A percentile compares a stretch with the other conserved stretches of the same genome.
phyloP scores from a whole-genome alignment of 1,140 invertebrate species.

The Diorhabda sublineata region DNA sequence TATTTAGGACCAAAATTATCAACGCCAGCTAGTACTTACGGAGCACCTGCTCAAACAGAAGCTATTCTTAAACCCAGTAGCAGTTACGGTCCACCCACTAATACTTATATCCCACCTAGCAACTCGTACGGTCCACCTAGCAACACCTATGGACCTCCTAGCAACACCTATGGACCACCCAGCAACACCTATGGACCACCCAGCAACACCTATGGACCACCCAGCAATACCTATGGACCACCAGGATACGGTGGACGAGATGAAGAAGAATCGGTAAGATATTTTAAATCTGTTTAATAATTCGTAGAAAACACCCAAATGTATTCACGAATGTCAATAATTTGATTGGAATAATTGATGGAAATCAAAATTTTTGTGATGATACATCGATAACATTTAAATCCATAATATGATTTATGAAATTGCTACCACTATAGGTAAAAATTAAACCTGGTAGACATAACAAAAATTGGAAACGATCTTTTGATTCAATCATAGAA shows the following conservation, averaged over 20 bases:
- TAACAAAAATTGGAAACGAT: too few relatives aligned
- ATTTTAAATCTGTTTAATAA: too few relatives aligned
- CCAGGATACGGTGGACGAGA: conserved; percentile 42
- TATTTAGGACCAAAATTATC: conserved; percentile 44
- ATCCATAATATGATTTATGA: too few relatives aligned
- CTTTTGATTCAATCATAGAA: too few relatives aligned
- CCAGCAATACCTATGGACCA: conserved; percentile 41
- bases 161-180: conserved; percentile 42
- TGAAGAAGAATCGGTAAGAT: background rate
- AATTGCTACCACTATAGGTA: too few relatives aligned
- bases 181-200: conserved; percentile 44
- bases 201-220: conserved; percentile 27
- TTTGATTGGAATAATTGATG: too few relatives aligned
- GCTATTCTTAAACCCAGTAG: conserved; percentile 35
- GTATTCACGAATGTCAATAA: too few relatives aligned
- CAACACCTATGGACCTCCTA: conserved; percentile 40
- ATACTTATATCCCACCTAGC: conserved; percentile 43
- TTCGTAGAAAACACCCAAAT: too few relatives aligned
- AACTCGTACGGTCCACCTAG: conserved; percentile 34
- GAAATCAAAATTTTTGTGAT: too few relatives aligned
- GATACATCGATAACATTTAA: too few relatives aligned
- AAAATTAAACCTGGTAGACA: too few relatives aligned
- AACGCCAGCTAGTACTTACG: conserved; percentile 33
- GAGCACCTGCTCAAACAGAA: conserved; percentile 29
- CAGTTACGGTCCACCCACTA: conserved; percentile 41